Conservation (phyloP, 2,113 vertebrate species). For the Thamnophis sirtalis region DNA sequence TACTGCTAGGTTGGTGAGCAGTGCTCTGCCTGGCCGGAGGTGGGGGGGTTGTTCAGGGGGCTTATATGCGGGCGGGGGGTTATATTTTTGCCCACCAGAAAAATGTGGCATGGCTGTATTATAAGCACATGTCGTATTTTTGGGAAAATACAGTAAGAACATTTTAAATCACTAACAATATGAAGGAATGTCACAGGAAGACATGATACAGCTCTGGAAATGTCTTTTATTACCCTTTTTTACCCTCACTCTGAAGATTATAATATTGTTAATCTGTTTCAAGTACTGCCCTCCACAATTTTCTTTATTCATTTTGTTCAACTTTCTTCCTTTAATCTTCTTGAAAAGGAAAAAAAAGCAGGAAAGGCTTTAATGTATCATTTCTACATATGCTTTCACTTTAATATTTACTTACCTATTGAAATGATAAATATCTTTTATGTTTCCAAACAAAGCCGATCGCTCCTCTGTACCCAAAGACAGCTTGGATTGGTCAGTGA, state of each 20-base stretch:
- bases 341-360: too few species aligned
- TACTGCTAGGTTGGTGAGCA: too few species aligned
- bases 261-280: not conserved
- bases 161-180: not conserved
- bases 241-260: not conserved
- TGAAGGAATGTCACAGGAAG: not conserved
- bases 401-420: conserved; percentile 79
- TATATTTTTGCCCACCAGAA: too few species aligned
- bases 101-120: too few species aligned
- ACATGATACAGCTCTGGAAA: not conserved
- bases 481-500: conserved; percentile 83
- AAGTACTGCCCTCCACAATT: not conserved
- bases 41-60: too few species aligned
- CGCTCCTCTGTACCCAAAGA: conserved; percentile 85
- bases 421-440: conserved; percentile 90
- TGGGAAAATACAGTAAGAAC: not conserved
- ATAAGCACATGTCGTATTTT: too few species aligned
- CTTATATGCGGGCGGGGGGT: too few species aligned
- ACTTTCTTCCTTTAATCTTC: not conserved
- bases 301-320: not conserved
- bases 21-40: too few species aligned
- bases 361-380: not conserved
- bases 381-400: not conserved
- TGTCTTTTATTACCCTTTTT: not conserved
- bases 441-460: conserved; percentile 92